Conservation (phyloP, 2,113 vertebrate species). For the Dascyllus trimaculatus region DNA sequence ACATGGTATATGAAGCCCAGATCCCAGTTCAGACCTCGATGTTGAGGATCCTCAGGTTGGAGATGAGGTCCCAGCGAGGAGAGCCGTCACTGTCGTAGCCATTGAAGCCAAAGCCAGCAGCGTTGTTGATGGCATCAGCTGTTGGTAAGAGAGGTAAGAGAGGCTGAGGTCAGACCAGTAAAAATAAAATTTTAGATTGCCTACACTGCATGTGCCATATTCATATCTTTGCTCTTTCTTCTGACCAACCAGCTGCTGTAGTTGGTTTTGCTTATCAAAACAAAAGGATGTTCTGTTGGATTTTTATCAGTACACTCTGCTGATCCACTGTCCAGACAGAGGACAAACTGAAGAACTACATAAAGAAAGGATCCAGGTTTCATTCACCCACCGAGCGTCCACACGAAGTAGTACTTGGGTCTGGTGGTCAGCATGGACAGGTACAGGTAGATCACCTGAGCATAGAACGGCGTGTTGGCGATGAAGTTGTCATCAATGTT, state of each 20-base stretch:
- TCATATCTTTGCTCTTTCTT: no score
- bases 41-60: conserved; percentile 92
- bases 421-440: conserved; percentile 93
- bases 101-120: conserved; percentile 95
- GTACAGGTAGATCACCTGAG: conserved; percentile 90
- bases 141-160: not conserved
- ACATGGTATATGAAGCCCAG: no score
- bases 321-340: no score
- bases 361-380: not conserved
- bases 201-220: no score
- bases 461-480: conserved; percentile 88
- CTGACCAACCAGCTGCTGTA: no score
- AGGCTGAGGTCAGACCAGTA: no score
- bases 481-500: conserved; percentile 92
- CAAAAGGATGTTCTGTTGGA: no score
- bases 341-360: no score
- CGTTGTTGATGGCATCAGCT: conserved; percentile 97
- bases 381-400: conserved; percentile 91
- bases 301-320: no score
- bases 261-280: no score
- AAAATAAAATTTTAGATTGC: no score
- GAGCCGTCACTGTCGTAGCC: conserved; percentile 89
- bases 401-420: conserved; percentile 97
- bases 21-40: conserved; percentile 88
- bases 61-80: conserved; percentile 93